phyloP scores from a whole-genome alignment of 2,797 vertebrate genomes.

The Poeciliopsis turneri region DNA sequence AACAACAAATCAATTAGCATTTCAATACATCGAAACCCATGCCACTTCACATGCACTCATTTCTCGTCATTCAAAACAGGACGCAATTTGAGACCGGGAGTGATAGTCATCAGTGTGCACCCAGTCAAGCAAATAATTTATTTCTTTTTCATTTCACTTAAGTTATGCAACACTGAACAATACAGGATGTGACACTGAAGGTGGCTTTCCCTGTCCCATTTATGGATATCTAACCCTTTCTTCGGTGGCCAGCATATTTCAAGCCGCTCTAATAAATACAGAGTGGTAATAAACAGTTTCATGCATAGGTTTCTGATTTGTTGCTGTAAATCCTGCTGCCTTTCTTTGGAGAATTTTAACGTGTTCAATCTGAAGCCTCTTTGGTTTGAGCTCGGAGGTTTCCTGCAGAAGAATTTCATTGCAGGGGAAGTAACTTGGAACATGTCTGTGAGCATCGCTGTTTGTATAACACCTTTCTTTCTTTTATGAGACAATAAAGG shows the following conservation, averaged over 20 bases:
- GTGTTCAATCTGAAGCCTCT: constrained; percentile 48
- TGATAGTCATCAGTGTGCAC: constrained; percentile 75
- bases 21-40: constrained; percentile 69
- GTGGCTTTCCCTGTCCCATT: constrained; percentile 75
- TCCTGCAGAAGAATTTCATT: constrained; percentile 66
- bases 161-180: constrained; percentile 81
- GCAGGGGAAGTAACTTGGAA: constrained; percentile 73
- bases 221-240: constrained; percentile 73
- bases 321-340: constrained; percentile 67
- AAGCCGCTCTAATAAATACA: constrained; percentile 71
- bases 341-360: constrained; percentile 62
- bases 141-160: constrained; percentile 83
- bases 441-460: constrained; percentile 73
- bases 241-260: constrained; percentile 72
- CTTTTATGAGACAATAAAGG: constrained; percentile 84
- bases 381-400: constrained; percentile 44
- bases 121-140: constrained; percentile 80
- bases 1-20: constrained; percentile 78
- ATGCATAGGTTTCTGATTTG: constrained; percentile 73
- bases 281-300: constrained; percentile 70
- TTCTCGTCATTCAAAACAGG: constrained; percentile 75
- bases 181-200: constrained; percentile 76
- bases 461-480: constrained; percentile 77
- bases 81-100: constrained; percentile 73
- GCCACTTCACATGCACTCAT: constrained; percentile 64